Base-by-base conservation (phyloP, 1,140 invertebrate species). In the Gerris buenoi region DNA sequence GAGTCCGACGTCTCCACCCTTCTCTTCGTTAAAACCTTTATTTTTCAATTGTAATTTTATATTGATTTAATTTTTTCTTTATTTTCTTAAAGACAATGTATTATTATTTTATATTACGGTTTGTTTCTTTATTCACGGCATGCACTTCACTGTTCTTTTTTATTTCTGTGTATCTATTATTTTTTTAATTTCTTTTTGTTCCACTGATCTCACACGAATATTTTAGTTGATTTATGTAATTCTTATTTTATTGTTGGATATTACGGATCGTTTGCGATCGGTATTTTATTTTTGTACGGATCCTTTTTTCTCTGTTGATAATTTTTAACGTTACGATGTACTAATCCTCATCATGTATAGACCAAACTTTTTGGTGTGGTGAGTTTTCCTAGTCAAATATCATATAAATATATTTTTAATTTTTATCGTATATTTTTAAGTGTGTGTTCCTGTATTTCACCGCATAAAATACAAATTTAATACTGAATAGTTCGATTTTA, bases 341-440 rank as follows among this genome's bases (percentile, higher is more conserved):
- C n/a, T n/a, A 64, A 64, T 65, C 59, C 68, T 64, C 67, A 67
- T 68, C 67, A 69, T 71, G 67, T 68, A 68, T 33, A 56, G 46
- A 10, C 46, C 10, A 56, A 56, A n/a, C 60, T n/a, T n/a, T 63
- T 66, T 71, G 72, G 72, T 72, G 72, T 73, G 72, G 72, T 72
- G 72, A 73, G 72, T 73, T 73, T 68, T 70, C 68, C 72, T 73
- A 73, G 72, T 73, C 72, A 73, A 72, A 73, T 70, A 72, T 64
- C n/a, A n/a, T n/a, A n/a, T n/a, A n/a, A n/a, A 69, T 27, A 64
- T 64, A 33, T 67, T 70, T 66, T 67, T 68, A 58, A 25, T 33
- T 66, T 28, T 18, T 62, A 67, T 27, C 46, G 60, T 68, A 64
- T 67, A 26, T 46, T 70, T n/a, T 71, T 69, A 46, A 64, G 66